Evolutionary conservation across 2,888 invertebrate species (phyloP), one percentile per base, ranked within the genome.

Genomic region (Rhopalosiphum nymphaeae): DNA sequence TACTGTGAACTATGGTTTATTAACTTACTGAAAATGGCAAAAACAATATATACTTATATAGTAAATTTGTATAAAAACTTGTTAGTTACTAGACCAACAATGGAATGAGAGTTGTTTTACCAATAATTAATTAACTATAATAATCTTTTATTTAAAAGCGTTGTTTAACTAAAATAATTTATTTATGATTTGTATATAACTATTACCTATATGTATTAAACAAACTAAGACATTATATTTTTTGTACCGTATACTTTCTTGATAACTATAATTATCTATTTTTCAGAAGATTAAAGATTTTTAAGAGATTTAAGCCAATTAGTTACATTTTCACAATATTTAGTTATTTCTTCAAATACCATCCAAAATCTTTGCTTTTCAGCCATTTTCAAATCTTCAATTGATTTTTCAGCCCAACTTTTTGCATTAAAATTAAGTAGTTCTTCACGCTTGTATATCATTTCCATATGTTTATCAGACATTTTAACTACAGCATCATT

Each of bases 381-480:
- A 21, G 42, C 9, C 29, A n/a, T 44, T 56, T 29, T 56, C 11
- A 91, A 85, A 29, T 84, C 91, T 3, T 91, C 42, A 29, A 92
- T 53, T 29, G 7, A n/a, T 10, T 16, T 49, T 78, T 42, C 78
- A n/a, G 26, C 67, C 92, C 92, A 92, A 29, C 53, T 67, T 29
- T 88, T 67, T 16, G 61, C 26, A 49, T 88, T 53, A 5, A 36
- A 16, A 42, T 11, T 67, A 3, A 92, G 13, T 21, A 36, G 49
- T 67, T 88, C 88, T 29, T 92, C 92, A 1, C 88, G 49, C 26
- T 53, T 92, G 42, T 44, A 53, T 53, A 92, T 88, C n/a, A 67
- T 26, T 44, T 88, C 88, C 53, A 53, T 4, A 29, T 92, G 88
- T 42, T 89, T 78, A 16, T 88, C 88, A 7, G 29, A n/a, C 2